phyloP scores from a whole-genome alignment of 1,140 invertebrate species.

The Monochamus saltuarius region DNA sequence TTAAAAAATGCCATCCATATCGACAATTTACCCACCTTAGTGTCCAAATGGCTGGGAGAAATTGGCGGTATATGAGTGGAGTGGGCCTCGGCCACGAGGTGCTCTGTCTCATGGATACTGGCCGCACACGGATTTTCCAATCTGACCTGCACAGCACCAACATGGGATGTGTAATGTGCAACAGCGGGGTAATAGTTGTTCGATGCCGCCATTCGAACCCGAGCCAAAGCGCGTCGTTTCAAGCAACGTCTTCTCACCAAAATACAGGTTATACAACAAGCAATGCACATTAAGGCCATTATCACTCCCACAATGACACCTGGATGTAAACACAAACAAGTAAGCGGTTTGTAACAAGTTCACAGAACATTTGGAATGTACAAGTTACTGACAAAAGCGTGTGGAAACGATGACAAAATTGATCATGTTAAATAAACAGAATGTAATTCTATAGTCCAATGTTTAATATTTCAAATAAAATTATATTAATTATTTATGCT shows the following conservation, averaged over 20 bases:
- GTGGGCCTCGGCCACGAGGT: constrained; percentile 43
- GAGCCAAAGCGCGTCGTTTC: constrained; percentile 35
- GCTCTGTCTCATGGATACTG: constrained; percentile 50
- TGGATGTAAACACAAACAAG: constrained; percentile 16
- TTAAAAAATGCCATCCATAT: background rate
- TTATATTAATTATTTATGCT: no score
- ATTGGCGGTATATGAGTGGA: constrained; percentile 41
- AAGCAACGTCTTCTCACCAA: constrained; percentile 47
- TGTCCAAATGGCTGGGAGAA: constrained; percentile 50
- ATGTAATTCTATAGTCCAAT: no score
- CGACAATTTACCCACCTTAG: constrained; percentile 48
- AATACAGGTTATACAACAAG: constrained; percentile 48
- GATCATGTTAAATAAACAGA: no score
- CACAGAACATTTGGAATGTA: no score
- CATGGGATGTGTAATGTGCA: constrained; percentile 35
- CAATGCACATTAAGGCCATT: constrained; percentile 47
- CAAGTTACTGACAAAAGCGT: no score
- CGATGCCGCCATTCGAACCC: constrained; percentile 28
- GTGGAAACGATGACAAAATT: no score
- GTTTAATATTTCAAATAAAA: no score
- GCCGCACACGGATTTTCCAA: constrained; percentile 33
- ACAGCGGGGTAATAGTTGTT: constrained; percentile 37
- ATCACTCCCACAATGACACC: constrained; percentile 50
- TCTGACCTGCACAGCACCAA: constrained; percentile 36
- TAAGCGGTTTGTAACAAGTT: no score